phyloP scores from a whole-genome alignment of 2,888 invertebrate species.

The Trichogramma dendrolimi region DNA sequence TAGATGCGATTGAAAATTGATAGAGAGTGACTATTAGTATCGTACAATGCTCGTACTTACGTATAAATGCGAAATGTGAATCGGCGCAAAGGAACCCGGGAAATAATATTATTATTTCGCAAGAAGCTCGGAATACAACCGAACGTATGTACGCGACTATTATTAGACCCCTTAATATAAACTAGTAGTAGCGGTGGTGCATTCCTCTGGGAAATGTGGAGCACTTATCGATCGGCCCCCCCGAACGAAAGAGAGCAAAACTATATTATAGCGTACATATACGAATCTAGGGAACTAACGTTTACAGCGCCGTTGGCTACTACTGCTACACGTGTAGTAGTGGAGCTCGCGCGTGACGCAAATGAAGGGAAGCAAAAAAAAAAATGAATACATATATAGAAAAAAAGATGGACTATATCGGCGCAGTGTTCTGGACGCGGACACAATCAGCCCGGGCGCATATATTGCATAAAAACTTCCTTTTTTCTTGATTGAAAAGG shows the following conservation, averaged over 20 bases:
- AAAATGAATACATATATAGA: not conserved
- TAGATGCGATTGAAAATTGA: not conserved
- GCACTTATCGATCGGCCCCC: constrained; percentile 28
- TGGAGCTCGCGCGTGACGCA: not conserved
- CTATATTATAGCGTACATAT: constrained; percentile 24
- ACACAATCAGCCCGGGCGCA: too few species aligned
- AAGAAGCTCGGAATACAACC: not conserved
- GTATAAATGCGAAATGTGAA: not conserved
- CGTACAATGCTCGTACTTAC: not conserved
- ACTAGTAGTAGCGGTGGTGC: constrained; percentile 17
- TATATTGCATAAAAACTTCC: too few species aligned
- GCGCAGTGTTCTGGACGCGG: too few species aligned
- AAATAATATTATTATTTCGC: not conserved
- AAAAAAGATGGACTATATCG: too few species aligned
- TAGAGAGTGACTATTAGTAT: not conserved
- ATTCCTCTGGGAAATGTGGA: constrained; percentile 27
- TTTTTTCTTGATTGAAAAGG: too few species aligned
- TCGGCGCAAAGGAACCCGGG: not conserved
- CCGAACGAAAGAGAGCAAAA: constrained; percentile 27
- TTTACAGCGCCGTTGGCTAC: too few species aligned
- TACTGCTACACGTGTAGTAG: not conserved
- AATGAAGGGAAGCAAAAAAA: constrained; percentile 11
- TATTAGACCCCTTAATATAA: constrained; percentile 23
- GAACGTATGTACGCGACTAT: constrained; percentile 6
- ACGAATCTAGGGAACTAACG: not conserved